Evolutionary conservation across 2,797 vertebrate genomes (phyloP).

Genomic region (Peromyscus aztecus): DNA sequence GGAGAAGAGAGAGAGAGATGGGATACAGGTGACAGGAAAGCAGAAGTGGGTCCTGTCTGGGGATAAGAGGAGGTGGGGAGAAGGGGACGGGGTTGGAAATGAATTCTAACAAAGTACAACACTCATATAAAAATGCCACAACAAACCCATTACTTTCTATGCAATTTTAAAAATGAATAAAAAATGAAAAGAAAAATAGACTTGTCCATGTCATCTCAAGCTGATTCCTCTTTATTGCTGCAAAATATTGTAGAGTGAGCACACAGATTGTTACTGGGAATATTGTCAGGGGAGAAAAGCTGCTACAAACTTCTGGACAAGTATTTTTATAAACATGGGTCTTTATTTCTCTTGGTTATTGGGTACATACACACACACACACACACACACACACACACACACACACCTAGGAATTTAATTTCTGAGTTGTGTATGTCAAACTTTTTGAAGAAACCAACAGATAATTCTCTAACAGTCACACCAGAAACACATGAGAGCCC

Average conservation of each 20-base stretch:
- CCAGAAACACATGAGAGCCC: not conserved
- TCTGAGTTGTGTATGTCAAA: not conserved
- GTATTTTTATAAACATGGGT: not conserved
- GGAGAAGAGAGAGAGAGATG: too few species aligned
- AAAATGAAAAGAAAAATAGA: not conserved
- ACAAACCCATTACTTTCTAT: not conserved
- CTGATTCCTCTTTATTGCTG: not conserved
- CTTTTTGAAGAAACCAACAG: not conserved
- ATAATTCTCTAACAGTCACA: not conserved
- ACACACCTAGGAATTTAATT: not conserved
- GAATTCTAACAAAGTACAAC: not conserved
- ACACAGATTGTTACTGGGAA: not conserved
- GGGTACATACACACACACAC: not conserved
- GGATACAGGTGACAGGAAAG: not conserved
- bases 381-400: not conserved
- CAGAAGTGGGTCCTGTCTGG: not conserved
- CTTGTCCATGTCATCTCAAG: not conserved
- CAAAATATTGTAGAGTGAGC: not conserved
- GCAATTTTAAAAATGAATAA: not conserved
- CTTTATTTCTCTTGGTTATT: conserved; percentile 17
- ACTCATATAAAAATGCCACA: too few species aligned
- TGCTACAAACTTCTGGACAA: not conserved
- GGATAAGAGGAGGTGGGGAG: not conserved
- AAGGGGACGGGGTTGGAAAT: not conserved
- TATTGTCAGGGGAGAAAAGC: not conserved